Evolutionary conservation across 2,797 vertebrate species (phyloP).

Genomic region (Chanos chanos): DNA sequence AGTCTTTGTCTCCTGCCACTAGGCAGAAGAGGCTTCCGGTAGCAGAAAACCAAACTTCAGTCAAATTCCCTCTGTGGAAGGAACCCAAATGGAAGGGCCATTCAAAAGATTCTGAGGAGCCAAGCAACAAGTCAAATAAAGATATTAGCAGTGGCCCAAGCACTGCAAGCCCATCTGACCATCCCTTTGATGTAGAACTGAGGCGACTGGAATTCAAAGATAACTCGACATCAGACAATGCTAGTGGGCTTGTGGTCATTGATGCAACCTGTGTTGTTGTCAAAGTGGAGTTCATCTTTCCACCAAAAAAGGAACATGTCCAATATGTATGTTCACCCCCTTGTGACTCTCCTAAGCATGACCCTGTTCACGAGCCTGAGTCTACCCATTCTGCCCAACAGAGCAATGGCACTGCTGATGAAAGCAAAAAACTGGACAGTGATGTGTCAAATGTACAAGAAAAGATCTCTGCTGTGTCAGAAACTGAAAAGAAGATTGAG

Average conservation of each 20-base stretch:
- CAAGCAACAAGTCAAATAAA: slow-evolving; percentile 32
- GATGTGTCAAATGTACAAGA: neutral
- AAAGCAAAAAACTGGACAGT: slow-evolving; percentile 13
- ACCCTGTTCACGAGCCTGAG: neutral
- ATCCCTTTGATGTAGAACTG: slow-evolving; percentile 36
- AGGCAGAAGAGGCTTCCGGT: slow-evolving; percentile 19
- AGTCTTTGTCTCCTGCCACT: slow-evolving; percentile 12
- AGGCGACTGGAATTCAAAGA: slow-evolving; percentile 40
- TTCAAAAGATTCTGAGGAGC: slow-evolving; percentile 38
- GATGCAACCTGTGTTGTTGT: slow-evolving; percentile 68
- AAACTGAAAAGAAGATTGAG: neutral
- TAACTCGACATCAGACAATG: slow-evolving; percentile 41
- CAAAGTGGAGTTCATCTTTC: slow-evolving; percentile 63
- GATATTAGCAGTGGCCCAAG: neutral
- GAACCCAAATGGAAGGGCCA: slow-evolving; percentile 56
- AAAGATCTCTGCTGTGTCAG: neutral
- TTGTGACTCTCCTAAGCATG: slow-evolving; percentile 21
- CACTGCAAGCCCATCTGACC: slow-evolving; percentile 2
- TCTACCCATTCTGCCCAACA: no score
- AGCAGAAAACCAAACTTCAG: slow-evolving; percentile 25
- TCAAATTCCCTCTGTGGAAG: slow-evolving; percentile 72
- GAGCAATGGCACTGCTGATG: no score
- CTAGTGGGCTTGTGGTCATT: slow-evolving; percentile 51
- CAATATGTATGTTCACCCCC: slow-evolving; percentile 49
- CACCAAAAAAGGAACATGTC: slow-evolving; percentile 65